Evolutionary conservation across 1,140 invertebrate genomes (phyloP), one percentile per base, ranked within the genome.

Genomic region (Steinernema khuongi): DNA sequence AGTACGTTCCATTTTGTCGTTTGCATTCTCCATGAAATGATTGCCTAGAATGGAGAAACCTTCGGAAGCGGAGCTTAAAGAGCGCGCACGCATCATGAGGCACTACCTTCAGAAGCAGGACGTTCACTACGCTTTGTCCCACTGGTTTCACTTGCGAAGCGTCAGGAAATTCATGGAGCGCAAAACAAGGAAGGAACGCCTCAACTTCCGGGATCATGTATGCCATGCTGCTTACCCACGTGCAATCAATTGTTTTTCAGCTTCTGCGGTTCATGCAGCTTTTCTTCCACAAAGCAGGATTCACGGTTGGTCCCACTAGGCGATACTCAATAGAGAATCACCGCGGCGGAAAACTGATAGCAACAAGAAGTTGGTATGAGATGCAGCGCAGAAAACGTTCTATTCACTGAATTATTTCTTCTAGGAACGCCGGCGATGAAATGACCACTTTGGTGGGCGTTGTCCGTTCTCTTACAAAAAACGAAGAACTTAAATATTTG

Each of bases 391-490:
- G 1, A 71, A 22, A 31, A 28, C 17, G 14, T 1, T 4, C 67
- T 17, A 41, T 26, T 31, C 2, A 68, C 18, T 26, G 17, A 26
- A 67, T n/a, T n/a, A 29, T n/a, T 67, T 1, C 43, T 70, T 77
- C 67, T 77, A 89, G 89, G 88, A 82, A 90, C 67, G 97, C 96
- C 86, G 92, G 95, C 87, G 94, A 97, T 72, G 93, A 94, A 86
- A 97, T 99, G 79, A 91, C 93, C 82, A 91, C 91, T 86, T 88
- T 99, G 41, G 93, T 97, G 74, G 96, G 96, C 17, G 97, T 95
- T 86, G 97, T 98, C 79, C 95, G 94, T 67, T 94, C 98, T 87
- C 87, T 99, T 75, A 94, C 91, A 41, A 91, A 93, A 87, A 90
- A 90, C 81, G 96, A 99, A 87, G 96, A 99, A 87, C 89, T 90